These are phyloP conservation scores for Ellobius talpinus DNA, from an alignment of 2,113 vertebrate genomes.

Conservation along the genomic window DNA sequence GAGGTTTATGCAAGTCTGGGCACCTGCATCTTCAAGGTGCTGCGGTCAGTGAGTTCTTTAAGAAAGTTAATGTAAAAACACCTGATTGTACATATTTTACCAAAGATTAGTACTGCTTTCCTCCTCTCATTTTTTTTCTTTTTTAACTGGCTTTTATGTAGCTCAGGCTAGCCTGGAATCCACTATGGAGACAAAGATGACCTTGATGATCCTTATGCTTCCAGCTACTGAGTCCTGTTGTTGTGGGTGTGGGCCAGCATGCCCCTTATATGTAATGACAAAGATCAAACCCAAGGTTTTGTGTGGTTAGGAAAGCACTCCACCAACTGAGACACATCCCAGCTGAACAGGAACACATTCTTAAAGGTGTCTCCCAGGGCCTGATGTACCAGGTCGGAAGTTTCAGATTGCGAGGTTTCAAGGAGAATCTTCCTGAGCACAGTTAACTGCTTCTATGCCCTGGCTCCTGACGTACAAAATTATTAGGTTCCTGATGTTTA, in stretches of 20 bases:
- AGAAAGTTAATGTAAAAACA: constrained; percentile 26
- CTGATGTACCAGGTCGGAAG: background rate
- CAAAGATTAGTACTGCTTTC: background rate
- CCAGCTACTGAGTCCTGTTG: background rate
- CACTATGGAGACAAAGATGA: background rate
- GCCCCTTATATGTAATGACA: background rate
- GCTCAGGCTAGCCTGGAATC: background rate
- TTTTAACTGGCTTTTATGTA: background rate
- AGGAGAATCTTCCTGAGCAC: background rate
- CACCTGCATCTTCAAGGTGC: background rate
- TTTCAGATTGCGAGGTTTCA: background rate
- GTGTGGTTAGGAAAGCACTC: background rate
- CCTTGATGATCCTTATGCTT: background rate
- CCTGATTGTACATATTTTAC: background rate
- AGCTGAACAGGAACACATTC: background rate
- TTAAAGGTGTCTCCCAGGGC: background rate
- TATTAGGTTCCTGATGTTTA: background rate
- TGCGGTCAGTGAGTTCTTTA: background rate
- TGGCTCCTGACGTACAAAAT: background rate
- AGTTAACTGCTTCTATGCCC: background rate
- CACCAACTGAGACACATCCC: background rate
- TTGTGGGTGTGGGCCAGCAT: background rate
- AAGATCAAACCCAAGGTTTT: background rate
- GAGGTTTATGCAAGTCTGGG: background rate
- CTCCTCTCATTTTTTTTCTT: background rate